Conservation (phyloP, 2,797 vertebrate species). For the Poecilia picta region DNA sequence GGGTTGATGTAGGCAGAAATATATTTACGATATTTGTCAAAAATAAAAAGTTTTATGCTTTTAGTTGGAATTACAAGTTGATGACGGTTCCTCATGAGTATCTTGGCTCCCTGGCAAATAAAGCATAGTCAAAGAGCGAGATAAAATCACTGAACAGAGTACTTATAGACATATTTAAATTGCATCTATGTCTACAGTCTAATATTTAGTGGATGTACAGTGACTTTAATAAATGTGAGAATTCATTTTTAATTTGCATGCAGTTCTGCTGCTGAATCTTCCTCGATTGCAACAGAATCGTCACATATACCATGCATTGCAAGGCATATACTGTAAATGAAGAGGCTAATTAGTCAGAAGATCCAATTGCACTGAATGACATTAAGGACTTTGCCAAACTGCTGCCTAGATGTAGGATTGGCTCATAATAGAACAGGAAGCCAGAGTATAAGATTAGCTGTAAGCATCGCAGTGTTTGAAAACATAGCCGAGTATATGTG, state of each 20-base stretch:
- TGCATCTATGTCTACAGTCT: not conserved
- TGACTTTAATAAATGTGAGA: not conserved
- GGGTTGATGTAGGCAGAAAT: not conserved
- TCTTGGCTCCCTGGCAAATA: not conserved
- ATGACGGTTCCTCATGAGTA: not conserved
- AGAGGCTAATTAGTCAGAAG: conserved; percentile 5
- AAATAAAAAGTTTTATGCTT: not conserved
- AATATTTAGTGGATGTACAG: not conserved
- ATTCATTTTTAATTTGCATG: not conserved
- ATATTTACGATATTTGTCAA: not conserved
- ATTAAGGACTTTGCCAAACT: conserved; percentile 31
- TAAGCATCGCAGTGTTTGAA: conserved; percentile 36
- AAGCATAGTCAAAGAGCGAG: not conserved
- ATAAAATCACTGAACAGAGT: not conserved
- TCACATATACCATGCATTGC: not conserved
- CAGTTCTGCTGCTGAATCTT: not conserved
- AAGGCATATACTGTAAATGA: not conserved
- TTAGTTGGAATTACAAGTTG: not conserved
- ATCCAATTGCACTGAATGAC: conserved; percentile 16
- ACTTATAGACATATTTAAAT: not conserved
- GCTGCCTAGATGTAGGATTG: conserved; percentile 36
- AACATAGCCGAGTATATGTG: conserved; percentile 22
- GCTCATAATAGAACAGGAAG: conserved; percentile 23
- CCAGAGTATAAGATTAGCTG: conserved; percentile 41
- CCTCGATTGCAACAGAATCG: not conserved